These are phyloP conservation scores for Chrysotoxum bicinctum DNA, from an alignment of 2,888 invertebrate species.

Conservation along the genomic window DNA sequence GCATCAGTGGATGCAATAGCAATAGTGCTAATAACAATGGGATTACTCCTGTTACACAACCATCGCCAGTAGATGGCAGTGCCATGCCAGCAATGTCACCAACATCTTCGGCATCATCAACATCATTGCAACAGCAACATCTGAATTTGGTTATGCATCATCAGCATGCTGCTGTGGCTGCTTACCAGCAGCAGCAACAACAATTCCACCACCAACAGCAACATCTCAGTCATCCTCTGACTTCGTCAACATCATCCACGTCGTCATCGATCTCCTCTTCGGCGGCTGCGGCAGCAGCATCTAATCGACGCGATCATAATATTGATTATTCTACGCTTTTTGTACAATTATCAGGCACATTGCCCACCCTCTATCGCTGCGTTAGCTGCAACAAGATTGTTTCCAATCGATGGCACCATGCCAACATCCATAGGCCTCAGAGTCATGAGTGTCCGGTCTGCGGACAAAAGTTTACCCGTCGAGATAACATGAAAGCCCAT, in stretches of 20 bases:
- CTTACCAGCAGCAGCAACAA: conserved; percentile 68
- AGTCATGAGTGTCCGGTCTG: conserved; percentile 84
- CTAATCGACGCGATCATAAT: conserved; percentile 81
- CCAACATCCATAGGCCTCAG: conserved; percentile 84
- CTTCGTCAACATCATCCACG: conserved; percentile 75
- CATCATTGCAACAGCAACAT: conserved; percentile 73
- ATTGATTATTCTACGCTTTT: conserved; percentile 82
- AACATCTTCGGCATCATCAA: conserved; percentile 74
- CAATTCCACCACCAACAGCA: conserved; percentile 74
- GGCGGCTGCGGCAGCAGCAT: conserved; percentile 78
- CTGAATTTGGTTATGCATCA: conserved; percentile 67
- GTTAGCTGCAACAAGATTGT: conserved; percentile 85
- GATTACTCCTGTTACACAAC: conserved; percentile 25
- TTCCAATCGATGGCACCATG: conserved; percentile 85
- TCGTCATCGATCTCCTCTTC: conserved; percentile 76
- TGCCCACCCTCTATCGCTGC: conserved; percentile 83
- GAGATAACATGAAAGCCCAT: conserved; percentile 86
- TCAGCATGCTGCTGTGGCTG: conserved; percentile 68
- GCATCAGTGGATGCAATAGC: conserved; percentile 75
- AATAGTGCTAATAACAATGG: conserved; percentile 46
- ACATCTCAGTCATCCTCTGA: conserved; percentile 71
- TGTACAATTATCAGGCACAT: conserved; percentile 81
- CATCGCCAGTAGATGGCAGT: conserved; percentile 53
- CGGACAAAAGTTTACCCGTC: conserved; percentile 84
- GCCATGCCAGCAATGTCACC: conserved; percentile 76